Evolutionary conservation across 2,797 vertebrate genomes (phyloP).

Genomic region (Labeo calbasu): DNA sequence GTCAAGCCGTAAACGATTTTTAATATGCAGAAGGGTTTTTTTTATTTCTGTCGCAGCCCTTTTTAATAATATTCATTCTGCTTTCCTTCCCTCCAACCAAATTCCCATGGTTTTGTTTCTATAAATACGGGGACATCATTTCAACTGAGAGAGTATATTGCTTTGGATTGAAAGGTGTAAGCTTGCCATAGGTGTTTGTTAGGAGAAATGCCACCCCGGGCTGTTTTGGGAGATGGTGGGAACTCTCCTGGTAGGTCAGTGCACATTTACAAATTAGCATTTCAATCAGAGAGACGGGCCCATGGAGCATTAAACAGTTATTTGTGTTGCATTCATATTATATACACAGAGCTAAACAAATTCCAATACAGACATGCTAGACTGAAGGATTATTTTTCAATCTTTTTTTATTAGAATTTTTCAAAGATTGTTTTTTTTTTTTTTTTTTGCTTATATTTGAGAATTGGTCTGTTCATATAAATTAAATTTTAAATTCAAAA

Average conservation of each 20-base stretch:
- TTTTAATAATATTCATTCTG: conserved; percentile 80
- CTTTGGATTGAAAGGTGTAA: conserved; percentile 80
- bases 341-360: conserved; percentile 73
- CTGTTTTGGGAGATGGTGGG: conserved; percentile 73
- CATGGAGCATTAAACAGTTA: conserved; percentile 75
- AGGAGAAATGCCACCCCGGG: conserved; percentile 80
- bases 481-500: background rate
- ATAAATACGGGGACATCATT: conserved; percentile 79
- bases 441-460: background rate
- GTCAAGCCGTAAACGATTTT: conserved; percentile 80
- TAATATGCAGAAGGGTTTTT: conserved; percentile 76
- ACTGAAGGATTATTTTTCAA: conserved; percentile 19
- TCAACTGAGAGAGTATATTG: conserved; percentile 82
- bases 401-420: background rate
- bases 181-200: conserved; percentile 76
- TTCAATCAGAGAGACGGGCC: conserved; percentile 78
- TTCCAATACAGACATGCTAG: conserved; percentile 40
- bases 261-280: conserved; percentile 84
- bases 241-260: conserved; percentile 76
- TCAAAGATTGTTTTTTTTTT: background rate
- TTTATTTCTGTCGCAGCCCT: conserved; percentile 71
- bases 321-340: conserved; percentile 70
- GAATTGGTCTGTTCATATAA: background rate
- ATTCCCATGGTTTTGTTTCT: conserved; percentile 82
- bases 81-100: conserved; percentile 67